These are phyloP conservation scores for Scolopax bukidnonensis DNA, from an alignment of 2,797 vertebrate species.

Conservation along the genomic window DNA sequence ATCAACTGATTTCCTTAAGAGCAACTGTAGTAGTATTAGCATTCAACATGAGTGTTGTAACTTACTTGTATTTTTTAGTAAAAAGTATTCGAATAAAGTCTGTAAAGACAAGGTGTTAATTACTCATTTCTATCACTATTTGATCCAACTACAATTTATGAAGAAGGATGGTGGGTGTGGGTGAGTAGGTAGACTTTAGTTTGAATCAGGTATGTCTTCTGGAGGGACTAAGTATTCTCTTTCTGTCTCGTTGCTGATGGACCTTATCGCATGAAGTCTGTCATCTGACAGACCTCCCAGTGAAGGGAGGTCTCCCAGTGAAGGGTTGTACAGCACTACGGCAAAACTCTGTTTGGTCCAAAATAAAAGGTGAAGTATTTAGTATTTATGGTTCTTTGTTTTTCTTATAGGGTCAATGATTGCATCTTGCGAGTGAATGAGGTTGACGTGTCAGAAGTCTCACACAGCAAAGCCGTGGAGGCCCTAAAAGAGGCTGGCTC, in stretches of 20 bases:
- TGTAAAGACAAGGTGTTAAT: background rate
- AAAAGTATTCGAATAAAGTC: background rate
- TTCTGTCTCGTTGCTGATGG: background rate
- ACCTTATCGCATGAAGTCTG: background rate
- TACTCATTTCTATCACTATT: background rate
- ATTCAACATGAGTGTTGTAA: background rate
- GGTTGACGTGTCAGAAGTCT: slow-evolving; percentile 91
- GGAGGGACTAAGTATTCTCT: background rate
- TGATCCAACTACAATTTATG: background rate
- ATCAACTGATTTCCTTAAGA: background rate
- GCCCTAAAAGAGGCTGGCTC: slow-evolving; percentile 95
- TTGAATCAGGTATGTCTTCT: background rate
- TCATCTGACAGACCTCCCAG: background rate
- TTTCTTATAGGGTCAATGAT: slow-evolving; percentile 89
- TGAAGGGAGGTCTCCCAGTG: background rate
- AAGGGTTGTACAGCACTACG: background rate
- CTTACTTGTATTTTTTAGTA: background rate
- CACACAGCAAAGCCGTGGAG: slow-evolving; percentile 95
- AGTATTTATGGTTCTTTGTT: background rate
- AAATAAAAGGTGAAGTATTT: background rate
- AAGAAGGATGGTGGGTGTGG: background rate
- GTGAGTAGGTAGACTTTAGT: background rate
- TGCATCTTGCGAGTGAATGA: slow-evolving; percentile 97
- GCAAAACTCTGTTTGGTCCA: background rate
- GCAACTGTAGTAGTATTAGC: rapidly evolving